A percentile compares a stretch with the other conserved stretches of the same genome.
Evolutionary conservation across 2,113 vertebrate genomes (phyloP).

Genomic region (Clupea harengus): DNA sequence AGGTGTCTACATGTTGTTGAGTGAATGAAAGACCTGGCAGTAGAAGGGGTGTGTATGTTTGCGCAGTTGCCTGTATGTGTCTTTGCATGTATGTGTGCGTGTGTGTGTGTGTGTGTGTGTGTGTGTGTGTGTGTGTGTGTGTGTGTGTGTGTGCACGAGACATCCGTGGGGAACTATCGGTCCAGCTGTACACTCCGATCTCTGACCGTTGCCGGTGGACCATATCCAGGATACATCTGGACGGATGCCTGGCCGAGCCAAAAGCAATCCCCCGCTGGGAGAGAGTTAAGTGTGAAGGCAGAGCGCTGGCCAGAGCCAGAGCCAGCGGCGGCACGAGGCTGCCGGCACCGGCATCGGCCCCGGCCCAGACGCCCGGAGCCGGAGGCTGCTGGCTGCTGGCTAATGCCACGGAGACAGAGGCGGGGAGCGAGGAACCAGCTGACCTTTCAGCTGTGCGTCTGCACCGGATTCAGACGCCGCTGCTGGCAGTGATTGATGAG

Average conservation of each 20-base stretch:
- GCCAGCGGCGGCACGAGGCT: neutral
- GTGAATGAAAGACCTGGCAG: neutral
- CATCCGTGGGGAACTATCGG: neutral
- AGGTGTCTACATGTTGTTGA: neutral
- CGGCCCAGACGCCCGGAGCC: neutral
- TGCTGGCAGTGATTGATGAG: slow-evolving; percentile 37
- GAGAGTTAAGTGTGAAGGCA: slow-evolving; percentile 17
- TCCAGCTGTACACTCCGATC: slow-evolving; percentile 34
- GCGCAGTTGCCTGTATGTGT: neutral
- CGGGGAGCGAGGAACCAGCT: slow-evolving; percentile 18
- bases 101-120: neutral
- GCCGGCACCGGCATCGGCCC: neutral
- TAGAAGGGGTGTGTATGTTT: neutral
- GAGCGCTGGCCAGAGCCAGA: slow-evolving; percentile 5
- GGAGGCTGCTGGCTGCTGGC: neutral
- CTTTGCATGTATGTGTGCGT: neutral
- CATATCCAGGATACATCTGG: slow-evolving; percentile 40
- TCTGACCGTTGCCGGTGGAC: slow-evolving; percentile 38
- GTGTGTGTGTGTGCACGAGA: slow-evolving; percentile 3
- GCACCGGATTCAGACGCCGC: neutral
- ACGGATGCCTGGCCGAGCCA: slow-evolving; percentile 40
- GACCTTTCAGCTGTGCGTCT: slow-evolving; percentile 23
- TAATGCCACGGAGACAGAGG: slow-evolving; percentile 5
- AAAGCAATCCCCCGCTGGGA: slow-evolving; percentile 32
- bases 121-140: neutral